Evolutionary conservation across 2,888 invertebrate genomes (phyloP), one percentile per base, ranked within the genome.

Genomic region (Zele albiditarsus): DNA sequence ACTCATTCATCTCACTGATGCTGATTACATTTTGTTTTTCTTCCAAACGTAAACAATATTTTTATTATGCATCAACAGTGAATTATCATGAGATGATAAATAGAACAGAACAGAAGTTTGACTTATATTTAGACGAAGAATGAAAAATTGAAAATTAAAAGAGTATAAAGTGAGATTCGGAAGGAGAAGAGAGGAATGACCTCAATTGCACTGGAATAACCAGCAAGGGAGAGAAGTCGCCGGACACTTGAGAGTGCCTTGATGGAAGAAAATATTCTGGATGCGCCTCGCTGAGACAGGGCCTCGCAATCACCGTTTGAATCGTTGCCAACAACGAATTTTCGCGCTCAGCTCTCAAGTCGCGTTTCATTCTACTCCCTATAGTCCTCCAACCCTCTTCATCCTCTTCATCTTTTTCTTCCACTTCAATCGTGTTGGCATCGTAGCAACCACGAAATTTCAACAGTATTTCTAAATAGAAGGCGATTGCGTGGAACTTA

Each of bases 281-380:
- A 80, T 84, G 84, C 82, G 84, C 78, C 80, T 77, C 84, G 86
- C 84, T 83, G 85, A 87, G 87, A 86, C 86, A 86, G 86, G 86
- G 82, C 82, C 83, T 84, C 80, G 86, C 88, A 87, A 88, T 88
- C 87, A 87, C 86, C 82, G 84, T 83, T 88, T 88, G 88, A 87
- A 84, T 84, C 84, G 81, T 79, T 86, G 88, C 87, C 88, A 88
- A 86, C 78, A 81, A 82, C 81, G 70, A 78, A 77, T 73, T 69
- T 53, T 31, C 46, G 58, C 65, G n/a, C 42, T 49, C 23, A 27
- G 46, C 57, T 68, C 25, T 42, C 68, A 20, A 57, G 66, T 20
- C 49, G n/a, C 38, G 8, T 68, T 20, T 28, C 8, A 42, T 73
- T 42, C 31, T 33, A n/a, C 68, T 33, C 28, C n/a, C 49, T 71